These are phyloP conservation scores for Hypomecis atomaria DNA, from an alignment of 2,888 invertebrate species.

Conservation along the genomic window DNA sequence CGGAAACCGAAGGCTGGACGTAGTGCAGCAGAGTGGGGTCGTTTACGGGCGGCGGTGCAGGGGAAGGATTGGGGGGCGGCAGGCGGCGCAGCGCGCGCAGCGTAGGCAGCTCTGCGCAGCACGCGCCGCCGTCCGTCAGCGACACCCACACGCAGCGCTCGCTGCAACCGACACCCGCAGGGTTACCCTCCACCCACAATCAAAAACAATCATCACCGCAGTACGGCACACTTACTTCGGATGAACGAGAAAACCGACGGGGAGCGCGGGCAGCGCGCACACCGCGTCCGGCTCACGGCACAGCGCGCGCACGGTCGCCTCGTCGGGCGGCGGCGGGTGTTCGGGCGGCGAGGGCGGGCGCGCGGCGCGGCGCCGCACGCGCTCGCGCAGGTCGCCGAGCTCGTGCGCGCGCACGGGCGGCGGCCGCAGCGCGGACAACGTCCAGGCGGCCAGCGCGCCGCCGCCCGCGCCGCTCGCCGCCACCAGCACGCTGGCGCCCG, in stretches of 20 bases:
- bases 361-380: constrained; percentile 38
- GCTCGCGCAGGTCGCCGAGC: constrained; percentile 35
- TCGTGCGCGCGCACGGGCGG: constrained; percentile 42
- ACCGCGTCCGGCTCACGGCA: constrained; percentile 50
- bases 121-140: constrained; percentile 51
- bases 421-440: constrained; percentile 45
- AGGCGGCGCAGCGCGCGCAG: constrained; percentile 54
- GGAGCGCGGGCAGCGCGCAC: constrained; percentile 42
- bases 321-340: constrained; percentile 44
- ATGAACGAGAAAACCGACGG: constrained; percentile 56
- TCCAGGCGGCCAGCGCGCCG: constrained; percentile 52
- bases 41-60: not conserved
- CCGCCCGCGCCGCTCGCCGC: constrained; percentile 42
- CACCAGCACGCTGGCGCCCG: constrained; percentile 39
- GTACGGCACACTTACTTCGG: constrained; percentile 45
- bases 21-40: constrained; percentile 46
- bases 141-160: constrained; percentile 61
- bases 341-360: constrained; percentile 33
- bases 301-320: constrained; percentile 55
- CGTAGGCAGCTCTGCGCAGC: constrained; percentile 57
- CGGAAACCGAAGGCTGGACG: constrained; percentile 54
- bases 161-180: constrained; percentile 43
- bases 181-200: not conserved
- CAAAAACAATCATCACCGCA: too few relatives aligned
- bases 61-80: constrained; percentile 27